Percentiles rank a stretch among this genome's conserved stretches.
Evolutionary conservation across 1,140 invertebrate species (phyloP).

Genomic region (Neodiprion fabricii): DNA sequence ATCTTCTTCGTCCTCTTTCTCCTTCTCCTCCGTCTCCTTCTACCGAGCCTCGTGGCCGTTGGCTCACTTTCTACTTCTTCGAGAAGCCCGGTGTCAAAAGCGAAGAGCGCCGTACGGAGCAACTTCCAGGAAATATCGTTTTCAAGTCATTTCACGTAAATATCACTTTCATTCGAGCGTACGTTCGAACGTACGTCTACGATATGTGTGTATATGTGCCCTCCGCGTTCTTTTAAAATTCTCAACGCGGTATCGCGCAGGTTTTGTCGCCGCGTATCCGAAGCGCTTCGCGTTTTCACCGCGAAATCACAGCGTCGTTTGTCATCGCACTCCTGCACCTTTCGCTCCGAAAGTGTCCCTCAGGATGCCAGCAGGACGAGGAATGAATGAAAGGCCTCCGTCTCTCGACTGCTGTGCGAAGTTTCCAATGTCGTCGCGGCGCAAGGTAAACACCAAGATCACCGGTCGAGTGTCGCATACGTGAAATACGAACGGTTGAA

Average conservation of each 20-base stretch:
- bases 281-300: not conserved
- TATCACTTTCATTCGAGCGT: not conserved
- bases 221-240: not conserved
- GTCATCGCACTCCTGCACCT: not conserved
- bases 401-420: not conserved
- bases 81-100: not conserved
- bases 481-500: not conserved
- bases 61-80: constrained; percentile 7
- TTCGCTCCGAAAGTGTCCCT: no score
- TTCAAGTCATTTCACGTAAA: not conserved
- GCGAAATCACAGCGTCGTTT: not conserved
- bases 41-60: not conserved
- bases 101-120: not conserved
- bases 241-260: not conserved
- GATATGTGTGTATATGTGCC: not conserved
- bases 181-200: not conserved
- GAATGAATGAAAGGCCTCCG: not conserved
- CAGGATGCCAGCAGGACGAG: no score
- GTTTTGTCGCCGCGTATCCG: not conserved
- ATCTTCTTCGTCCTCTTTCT: constrained; percentile 16
- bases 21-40: constrained; percentile 22
- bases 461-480: not conserved
- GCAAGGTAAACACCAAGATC: not conserved
- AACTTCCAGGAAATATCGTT: not conserved
- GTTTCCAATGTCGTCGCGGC: not conserved